Evolutionary conservation across 2,888 invertebrate genomes (phyloP).

Genomic region (Micoletzkya japonica): DNA sequence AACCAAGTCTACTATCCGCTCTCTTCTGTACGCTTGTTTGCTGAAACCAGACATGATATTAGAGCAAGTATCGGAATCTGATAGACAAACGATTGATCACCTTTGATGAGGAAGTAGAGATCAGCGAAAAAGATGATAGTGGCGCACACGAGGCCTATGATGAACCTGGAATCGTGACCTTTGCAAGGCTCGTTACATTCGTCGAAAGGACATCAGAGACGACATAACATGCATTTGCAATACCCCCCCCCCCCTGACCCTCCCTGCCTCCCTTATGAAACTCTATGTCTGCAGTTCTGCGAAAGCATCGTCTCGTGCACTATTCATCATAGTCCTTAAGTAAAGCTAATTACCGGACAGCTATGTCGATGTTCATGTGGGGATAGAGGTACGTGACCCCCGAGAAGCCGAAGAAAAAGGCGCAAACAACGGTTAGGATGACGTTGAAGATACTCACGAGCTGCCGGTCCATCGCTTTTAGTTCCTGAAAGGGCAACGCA

Average conservation of each 20-base stretch:
- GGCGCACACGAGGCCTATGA: conserved; percentile 45
- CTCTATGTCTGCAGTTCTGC: too few species aligned
- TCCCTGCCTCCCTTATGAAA: too few species aligned
- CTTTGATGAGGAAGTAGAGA: conserved; percentile 51
- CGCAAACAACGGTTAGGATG: conserved; percentile 86
- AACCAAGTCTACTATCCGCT: not conserved
- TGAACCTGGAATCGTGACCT: conserved; percentile 32
- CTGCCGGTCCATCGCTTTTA: conserved; percentile 10
- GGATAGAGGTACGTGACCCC: conserved; percentile 67
- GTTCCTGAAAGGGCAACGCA: conserved; percentile 1
- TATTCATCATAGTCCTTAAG: not conserved
- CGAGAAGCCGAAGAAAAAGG: conserved; percentile 89
- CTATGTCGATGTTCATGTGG: conserved; percentile 12
- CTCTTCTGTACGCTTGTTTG: too few species aligned
- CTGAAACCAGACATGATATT: not conserved
- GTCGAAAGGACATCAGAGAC: too few species aligned
- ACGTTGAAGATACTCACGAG: conserved; percentile 83
- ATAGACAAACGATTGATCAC: conserved; percentile 15
- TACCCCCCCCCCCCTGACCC: too few species aligned
- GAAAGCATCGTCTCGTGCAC: too few species aligned
- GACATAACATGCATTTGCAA: too few species aligned
- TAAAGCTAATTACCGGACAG: conserved; percentile 9
- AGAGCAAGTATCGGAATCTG: not conserved
- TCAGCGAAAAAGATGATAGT: conserved; percentile 55
- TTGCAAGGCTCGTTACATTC: too few species aligned